Evolutionary conservation across 2,797 vertebrate genomes (phyloP), one percentile per base, ranked within the genome.

Genomic region (Tragopan temminckii): DNA sequence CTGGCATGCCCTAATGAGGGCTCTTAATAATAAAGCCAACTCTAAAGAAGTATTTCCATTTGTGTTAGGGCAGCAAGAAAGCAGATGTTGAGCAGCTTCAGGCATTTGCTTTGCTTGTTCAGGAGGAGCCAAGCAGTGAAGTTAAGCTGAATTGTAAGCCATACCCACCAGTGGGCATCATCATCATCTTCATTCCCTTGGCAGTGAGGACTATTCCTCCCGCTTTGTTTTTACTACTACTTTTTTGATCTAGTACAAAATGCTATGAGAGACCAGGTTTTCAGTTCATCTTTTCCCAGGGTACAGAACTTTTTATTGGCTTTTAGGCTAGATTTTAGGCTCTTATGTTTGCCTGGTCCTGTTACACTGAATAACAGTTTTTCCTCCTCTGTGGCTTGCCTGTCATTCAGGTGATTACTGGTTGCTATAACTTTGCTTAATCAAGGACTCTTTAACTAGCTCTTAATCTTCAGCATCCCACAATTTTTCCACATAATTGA

Each of bases 361-460:
- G 5, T 92, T 86, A 61, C 23, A 48, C 29, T 74, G 77, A 88
- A 77, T 80, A 90, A 35, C 40, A 59, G 3, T 40, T 78, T 69
- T 89, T 91, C 43, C 92, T 80, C 24, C 57, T 74, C 35, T 85
- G 69, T 86, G 80, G 85, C 91, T 69, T 84, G 78, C 46, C 63
- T 67, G 55, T 79, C 70, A 78, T 86, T 93, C 85, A 94, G 77
- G 85, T 95, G 89, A 85, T 89, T 88, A 70, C 74, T 90, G 43
- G 43, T 85, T 91, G 36, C 57, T 81, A 0, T 81, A 80, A 86
- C 20, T 88, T 67, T 72, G 74, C 63, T 93, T 92, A 93, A 89
- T 89, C 82, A 93, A 84, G 74, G 70, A 71, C 70, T 84, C 20
- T 71, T 69, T 80, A 93, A 91, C 45, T 53, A 90, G 70, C 35